A percentile compares a stretch with the other conserved stretches of the same genome.
These are phyloP conservation scores for Aplochiton taeniatus DNA, from an alignment of 2,797 vertebrate species.

Conservation along the genomic window DNA sequence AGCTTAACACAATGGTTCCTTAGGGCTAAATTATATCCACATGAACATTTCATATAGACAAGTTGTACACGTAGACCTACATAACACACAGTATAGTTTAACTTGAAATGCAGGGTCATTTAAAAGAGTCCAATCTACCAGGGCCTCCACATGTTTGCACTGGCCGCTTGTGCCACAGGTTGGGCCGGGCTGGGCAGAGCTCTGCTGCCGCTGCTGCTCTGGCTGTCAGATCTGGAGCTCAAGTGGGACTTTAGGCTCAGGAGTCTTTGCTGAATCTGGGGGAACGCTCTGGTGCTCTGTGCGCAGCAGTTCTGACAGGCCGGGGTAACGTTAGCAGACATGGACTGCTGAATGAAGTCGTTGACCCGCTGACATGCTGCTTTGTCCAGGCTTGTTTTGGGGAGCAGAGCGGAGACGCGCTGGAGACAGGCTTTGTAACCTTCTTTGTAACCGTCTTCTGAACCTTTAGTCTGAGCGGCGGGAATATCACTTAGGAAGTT, in stretches of 20 bases:
- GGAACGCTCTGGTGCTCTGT: slow-evolving; percentile 43
- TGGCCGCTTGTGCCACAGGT: slow-evolving; percentile 21
- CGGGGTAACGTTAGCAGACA: slow-evolving; percentile 39
- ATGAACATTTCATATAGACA: slow-evolving; percentile 50
- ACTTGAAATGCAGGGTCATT: background rate
- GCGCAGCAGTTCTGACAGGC: slow-evolving; percentile 68
- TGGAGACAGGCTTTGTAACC: slow-evolving; percentile 84
- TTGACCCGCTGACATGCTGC: slow-evolving; percentile 68
- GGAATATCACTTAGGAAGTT: slow-evolving; percentile 81
- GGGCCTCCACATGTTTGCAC: slow-evolving; percentile 69
- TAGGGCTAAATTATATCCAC: slow-evolving; percentile 21
- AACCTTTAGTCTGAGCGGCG: slow-evolving; percentile 51
- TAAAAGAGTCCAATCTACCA: slow-evolving; percentile 54
- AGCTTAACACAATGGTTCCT: slow-evolving; percentile 14
- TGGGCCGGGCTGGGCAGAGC: slow-evolving; percentile 25
- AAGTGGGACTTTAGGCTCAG: slow-evolving; percentile 58
- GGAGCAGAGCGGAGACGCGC: slow-evolving; percentile 74
- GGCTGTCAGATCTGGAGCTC: slow-evolving; percentile 40
- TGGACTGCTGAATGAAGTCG: slow-evolving; percentile 72
- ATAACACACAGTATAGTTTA: slow-evolving; percentile 23
- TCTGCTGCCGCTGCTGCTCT: slow-evolving; percentile 26
- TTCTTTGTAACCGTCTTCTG: slow-evolving; percentile 75
- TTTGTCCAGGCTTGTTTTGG: slow-evolving; percentile 68
- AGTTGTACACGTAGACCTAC: slow-evolving; percentile 9
- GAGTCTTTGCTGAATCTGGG: slow-evolving; percentile 67